A percentile compares a stretch with the other conserved stretches of the same genome.
Conservation (phyloP, 2,888 invertebrate genomes). For the Rhabditoides inermis region DNA sequence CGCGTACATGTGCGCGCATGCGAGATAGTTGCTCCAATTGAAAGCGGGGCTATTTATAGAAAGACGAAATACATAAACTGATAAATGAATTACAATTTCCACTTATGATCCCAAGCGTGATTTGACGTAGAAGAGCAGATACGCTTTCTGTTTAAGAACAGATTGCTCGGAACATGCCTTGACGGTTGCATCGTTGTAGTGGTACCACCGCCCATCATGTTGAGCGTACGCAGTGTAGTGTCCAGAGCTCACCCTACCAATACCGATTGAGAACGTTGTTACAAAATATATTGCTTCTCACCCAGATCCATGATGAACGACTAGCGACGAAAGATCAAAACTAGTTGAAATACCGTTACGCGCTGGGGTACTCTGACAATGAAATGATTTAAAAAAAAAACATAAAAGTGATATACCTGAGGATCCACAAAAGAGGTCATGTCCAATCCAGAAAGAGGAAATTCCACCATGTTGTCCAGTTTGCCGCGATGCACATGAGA, state of each 20-base stretch:
- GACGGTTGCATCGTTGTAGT: conserved; percentile 78
- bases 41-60: too few species aligned
- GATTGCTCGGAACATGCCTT: conserved; percentile 64
- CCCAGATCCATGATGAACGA: conserved; percentile 75
- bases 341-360: background rate
- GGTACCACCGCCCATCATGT: conserved; percentile 72
- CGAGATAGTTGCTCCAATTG: too few species aligned
- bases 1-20: too few species aligned
- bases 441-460: conserved; percentile 69
- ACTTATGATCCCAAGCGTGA: too few species aligned
- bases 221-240: conserved; percentile 77
- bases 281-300: conserved; percentile 51
- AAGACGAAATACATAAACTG: too few species aligned
- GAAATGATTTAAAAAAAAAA: background rate
- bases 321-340: conserved; percentile 68
- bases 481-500: conserved; percentile 66
- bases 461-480: conserved; percentile 70
- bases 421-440: conserved; percentile 70
- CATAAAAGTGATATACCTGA: conserved; percentile 56
- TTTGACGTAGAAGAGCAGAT: conserved; percentile 78
- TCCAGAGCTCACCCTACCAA: conserved; percentile 69
- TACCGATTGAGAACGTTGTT: background rate
- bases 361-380: too few species aligned
- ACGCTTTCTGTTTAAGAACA: conserved; percentile 72
- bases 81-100: too few species aligned